A percentile compares a stretch with the other conserved stretches of the same genome.
These are phyloP conservation scores for Myiotriccus ornatus DNA, from an alignment of 2,797 vertebrate genomes.

Conservation along the genomic window DNA sequence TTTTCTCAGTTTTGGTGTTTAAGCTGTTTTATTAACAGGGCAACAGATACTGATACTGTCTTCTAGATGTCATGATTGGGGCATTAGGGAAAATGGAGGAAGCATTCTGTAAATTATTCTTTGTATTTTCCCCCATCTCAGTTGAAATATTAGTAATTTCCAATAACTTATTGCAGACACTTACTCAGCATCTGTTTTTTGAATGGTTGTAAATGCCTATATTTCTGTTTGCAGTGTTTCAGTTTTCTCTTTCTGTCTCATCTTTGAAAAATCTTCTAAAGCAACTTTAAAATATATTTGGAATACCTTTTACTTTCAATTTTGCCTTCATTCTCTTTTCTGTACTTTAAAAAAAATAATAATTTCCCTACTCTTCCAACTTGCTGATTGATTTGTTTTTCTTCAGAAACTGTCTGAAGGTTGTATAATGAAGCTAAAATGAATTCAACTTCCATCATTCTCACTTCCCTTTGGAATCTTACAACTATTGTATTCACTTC, in stretches of 20 bases:
- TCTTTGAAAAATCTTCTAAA: background rate
- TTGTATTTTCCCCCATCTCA: background rate
- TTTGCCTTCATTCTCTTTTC: background rate
- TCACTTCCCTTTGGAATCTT: slow-evolving; percentile 23
- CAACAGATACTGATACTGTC: background rate
- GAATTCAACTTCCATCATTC: background rate
- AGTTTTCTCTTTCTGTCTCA: background rate
- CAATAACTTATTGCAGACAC: background rate
- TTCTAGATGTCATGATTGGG: background rate
- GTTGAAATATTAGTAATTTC: background rate
- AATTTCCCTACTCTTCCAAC: background rate
- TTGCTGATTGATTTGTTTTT: slow-evolving; percentile 2
- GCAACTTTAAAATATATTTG: background rate
- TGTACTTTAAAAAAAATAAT: background rate
- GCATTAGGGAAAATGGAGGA: background rate
- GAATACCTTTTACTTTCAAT: slow-evolving; percentile 2
- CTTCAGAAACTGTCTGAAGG: background rate
- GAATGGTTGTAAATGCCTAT: background rate
- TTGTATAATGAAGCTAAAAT: background rate
- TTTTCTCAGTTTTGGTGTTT: background rate
- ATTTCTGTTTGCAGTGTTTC: background rate
- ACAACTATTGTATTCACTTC: background rate
- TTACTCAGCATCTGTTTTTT: background rate
- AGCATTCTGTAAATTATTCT: background rate
- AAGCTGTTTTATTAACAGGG: background rate